Evolutionary conservation across 1,140 invertebrate species (phyloP).

Genomic region (Limonius californicus): DNA sequence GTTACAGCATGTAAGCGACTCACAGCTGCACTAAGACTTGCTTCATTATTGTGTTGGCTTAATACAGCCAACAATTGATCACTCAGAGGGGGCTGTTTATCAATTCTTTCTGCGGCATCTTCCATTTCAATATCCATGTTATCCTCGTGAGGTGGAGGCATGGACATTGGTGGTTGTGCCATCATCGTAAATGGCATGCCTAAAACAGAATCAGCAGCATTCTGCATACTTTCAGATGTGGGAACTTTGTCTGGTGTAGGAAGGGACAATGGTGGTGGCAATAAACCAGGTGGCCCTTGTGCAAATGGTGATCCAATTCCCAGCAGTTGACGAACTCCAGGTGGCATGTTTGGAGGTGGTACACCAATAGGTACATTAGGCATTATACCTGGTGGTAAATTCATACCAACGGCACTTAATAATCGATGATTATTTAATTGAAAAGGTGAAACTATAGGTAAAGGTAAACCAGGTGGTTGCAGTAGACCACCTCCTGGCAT

Average conservation of each 20-base stretch:
- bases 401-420: constrained; percentile 33
- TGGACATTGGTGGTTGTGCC: constrained; percentile 50
- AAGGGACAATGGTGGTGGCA: constrained; percentile 27
- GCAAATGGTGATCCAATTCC: constrained; percentile 46
- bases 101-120: constrained; percentile 49
- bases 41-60: constrained; percentile 21
- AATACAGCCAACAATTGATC: constrained; percentile 44
- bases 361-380: constrained; percentile 59
- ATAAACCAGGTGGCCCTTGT: constrained; percentile 31
- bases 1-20: constrained; percentile 17
- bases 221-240: background rate
- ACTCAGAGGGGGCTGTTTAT: constrained; percentile 25
- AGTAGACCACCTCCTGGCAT: constrained; percentile 52
- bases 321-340: constrained; percentile 49
- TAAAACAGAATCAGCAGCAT: constrained; percentile 17
- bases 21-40: constrained; percentile 18
- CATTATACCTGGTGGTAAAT: constrained; percentile 56
- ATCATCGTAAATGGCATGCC: constrained; percentile 40
- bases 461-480: constrained; percentile 51
- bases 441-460: constrained; percentile 51
- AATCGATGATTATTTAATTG: constrained; percentile 46
- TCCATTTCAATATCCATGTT: constrained; percentile 64
- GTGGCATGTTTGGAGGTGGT: constrained; percentile 61
- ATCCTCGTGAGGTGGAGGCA: constrained; percentile 52
- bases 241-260: background rate